These are phyloP conservation scores for Drosophila biarmipes DNA, from an alignment of 1,140 invertebrate genomes.

Conservation along the genomic window DNA sequence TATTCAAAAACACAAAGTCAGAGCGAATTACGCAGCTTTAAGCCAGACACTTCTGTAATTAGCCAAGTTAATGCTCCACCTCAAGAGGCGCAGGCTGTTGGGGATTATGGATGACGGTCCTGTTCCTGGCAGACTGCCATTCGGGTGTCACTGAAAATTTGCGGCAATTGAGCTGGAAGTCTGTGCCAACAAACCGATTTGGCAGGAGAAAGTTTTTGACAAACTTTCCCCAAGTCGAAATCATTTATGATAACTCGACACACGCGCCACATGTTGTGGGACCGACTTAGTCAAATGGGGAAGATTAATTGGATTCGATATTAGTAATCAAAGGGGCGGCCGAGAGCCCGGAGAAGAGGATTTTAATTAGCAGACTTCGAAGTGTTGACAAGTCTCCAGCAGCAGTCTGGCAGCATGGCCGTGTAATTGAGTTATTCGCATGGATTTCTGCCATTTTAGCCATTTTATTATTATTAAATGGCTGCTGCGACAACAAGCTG, in stretches of 20 bases:
- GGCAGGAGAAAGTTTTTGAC: slow-evolving; percentile 37
- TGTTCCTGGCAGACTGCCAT: background rate
- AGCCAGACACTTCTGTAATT: slow-evolving; percentile 33
- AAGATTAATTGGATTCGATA: slow-evolving; percentile 63
- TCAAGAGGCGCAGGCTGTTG: slow-evolving; percentile 17
- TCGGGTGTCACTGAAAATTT: slow-evolving; percentile 30
- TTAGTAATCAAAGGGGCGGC: slow-evolving; percentile 30
- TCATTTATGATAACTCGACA: slow-evolving; percentile 58
- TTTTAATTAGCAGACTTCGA: slow-evolving; percentile 28
- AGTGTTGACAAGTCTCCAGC: slow-evolving; percentile 25
- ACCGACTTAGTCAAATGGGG: slow-evolving; percentile 29
- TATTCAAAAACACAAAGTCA: background rate
- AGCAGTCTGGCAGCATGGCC: slow-evolving; percentile 29
- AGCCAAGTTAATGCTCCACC: slow-evolving; percentile 16
- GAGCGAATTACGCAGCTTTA: slow-evolving; percentile 13
- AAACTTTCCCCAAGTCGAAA: slow-evolving; percentile 52
- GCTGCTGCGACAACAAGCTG: slow-evolving; percentile 75
- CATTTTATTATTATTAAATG: slow-evolving; percentile 77
- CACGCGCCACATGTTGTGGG: slow-evolving; percentile 45
- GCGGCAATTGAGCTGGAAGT: slow-evolving; percentile 29
- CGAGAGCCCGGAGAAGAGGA: slow-evolving; percentile 4
- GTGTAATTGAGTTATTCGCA: slow-evolving; percentile 76
- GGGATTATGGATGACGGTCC: slow-evolving; percentile 15
- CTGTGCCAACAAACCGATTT: slow-evolving; percentile 28
- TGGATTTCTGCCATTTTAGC: slow-evolving; percentile 60